phyloP scores from a whole-genome alignment of 1,140 invertebrate genomes.

The Psix sp. region DNA sequence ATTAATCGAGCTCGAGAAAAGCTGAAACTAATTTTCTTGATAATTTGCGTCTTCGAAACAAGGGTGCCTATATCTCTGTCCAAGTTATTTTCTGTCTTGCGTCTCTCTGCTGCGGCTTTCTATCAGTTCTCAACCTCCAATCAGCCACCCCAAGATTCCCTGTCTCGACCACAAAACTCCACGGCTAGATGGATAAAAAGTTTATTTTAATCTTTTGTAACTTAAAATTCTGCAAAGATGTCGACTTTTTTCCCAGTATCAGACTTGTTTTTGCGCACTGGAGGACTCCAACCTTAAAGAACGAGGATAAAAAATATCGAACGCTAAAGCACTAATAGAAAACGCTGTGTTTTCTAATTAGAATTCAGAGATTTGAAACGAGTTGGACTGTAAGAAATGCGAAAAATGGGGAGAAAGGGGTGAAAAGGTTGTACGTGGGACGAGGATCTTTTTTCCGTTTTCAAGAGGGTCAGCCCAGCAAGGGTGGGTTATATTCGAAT shows the following conservation, averaged over 20 bases:
- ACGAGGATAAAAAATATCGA: too few species aligned
- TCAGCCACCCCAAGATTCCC: constrained; percentile 21
- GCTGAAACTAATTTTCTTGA: constrained; percentile 68
- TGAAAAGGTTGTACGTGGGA: constrained; percentile 18
- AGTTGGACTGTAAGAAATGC: constrained; percentile 29
- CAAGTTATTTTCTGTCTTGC: constrained; percentile 35
- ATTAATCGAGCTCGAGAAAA: constrained; percentile 25
- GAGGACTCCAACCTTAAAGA: neutral
- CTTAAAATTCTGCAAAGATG: constrained; percentile 62
- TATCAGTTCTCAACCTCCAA: constrained; percentile 51
- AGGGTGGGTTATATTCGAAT: constrained; percentile 59
- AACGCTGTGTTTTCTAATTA: too few species aligned
- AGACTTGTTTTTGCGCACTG: neutral
- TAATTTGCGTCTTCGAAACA: constrained; percentile 60
- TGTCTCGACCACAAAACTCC: constrained; percentile 11
- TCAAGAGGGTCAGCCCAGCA: constrained; percentile 59
- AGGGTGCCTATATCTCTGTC: constrained; percentile 50
- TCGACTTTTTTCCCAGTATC: too few species aligned
- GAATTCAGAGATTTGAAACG: constrained; percentile 17
- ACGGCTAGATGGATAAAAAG: constrained; percentile 65
- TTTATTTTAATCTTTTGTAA: constrained; percentile 74
- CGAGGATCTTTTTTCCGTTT: constrained; percentile 36
- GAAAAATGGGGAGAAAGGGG: constrained; percentile 7
- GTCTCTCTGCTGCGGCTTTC: constrained; percentile 37
- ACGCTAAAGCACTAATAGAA: too few species aligned